A percentile compares a stretch with the other conserved stretches of the same genome.
Conservation (phyloP, 1,140 invertebrate genomes). For the Nephila pilipes region DNA sequence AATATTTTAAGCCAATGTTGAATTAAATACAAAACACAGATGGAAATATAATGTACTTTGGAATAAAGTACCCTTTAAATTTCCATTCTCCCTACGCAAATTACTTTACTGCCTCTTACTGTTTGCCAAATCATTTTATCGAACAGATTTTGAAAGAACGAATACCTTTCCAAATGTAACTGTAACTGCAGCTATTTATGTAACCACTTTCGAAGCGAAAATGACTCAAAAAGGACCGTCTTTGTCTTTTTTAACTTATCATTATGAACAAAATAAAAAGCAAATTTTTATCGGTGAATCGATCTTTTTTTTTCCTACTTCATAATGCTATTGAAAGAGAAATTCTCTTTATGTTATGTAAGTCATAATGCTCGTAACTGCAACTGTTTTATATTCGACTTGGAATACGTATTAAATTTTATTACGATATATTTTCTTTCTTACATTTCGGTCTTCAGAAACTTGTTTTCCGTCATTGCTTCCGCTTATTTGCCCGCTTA, state of each 20-base stretch:
- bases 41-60: background rate
- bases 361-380: conserved; percentile 33
- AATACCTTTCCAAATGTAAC: conserved; percentile 22
- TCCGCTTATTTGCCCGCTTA: background rate
- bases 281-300: conserved; percentile 47
- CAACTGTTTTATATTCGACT: conserved; percentile 23
- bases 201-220: conserved; percentile 46
- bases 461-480: background rate
- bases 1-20: background rate
- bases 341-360: conserved; percentile 22
- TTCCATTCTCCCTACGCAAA: background rate
- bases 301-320: conserved; percentile 29
- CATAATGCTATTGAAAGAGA: conserved; percentile 35
- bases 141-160: conserved; percentile 14
- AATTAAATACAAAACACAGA: background rate
- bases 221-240: conserved; percentile 32
- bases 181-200: conserved; percentile 49
- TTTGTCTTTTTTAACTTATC: conserved; percentile 14
- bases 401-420: conserved; percentile 54
- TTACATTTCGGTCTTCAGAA: background rate
- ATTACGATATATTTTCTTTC: conserved; percentile 44
- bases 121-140: conserved; percentile 44
- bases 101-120: conserved; percentile 22
- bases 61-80: conserved; percentile 9
- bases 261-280: conserved; percentile 21